Percentiles rank a stretch among this genome's conserved stretches.
phyloP scores from a whole-genome alignment of 30 jellyfish, hydroid and myxozoan genomes.

The Rhopilema esculentum region DNA sequence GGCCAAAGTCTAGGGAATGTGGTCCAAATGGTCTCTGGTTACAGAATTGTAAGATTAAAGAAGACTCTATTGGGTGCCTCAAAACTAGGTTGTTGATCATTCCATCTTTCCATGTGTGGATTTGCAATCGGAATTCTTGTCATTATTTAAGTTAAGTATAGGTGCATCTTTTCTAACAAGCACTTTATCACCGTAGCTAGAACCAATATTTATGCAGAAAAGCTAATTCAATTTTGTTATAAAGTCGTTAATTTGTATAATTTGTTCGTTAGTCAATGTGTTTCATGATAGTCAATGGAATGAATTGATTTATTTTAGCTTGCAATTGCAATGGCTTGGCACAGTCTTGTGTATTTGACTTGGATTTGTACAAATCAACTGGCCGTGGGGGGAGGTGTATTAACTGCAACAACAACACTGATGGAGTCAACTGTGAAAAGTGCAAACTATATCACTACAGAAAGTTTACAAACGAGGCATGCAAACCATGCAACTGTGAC shows the following conservation, averaged over 20 bases:
- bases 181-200: no score
- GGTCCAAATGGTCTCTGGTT: background rate
- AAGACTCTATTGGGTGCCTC: background rate
- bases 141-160: no score
- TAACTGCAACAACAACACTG: slow-evolving; percentile 91
- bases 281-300: no score
- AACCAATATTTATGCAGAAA: no score
- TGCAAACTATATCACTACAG: slow-evolving; percentile 90
- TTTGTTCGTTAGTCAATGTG: background rate
- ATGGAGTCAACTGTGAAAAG: slow-evolving; percentile 89
- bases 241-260: background rate
- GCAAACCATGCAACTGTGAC: slow-evolving; percentile 94
- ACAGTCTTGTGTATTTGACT: slow-evolving; percentile 91
- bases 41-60: background rate
- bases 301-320: slow-evolving; percentile 63
- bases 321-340: slow-evolving; percentile 96
- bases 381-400: slow-evolving; percentile 98
- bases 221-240: no score
- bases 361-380: slow-evolving; percentile 59
- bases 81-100: no score
- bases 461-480: slow-evolving; percentile 61
- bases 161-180: no score
- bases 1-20: background rate
- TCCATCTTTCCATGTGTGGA: background rate
- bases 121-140: background rate